Base-by-base conservation (phyloP, 2,113 vertebrate species). In the Uria aalge region DNA sequence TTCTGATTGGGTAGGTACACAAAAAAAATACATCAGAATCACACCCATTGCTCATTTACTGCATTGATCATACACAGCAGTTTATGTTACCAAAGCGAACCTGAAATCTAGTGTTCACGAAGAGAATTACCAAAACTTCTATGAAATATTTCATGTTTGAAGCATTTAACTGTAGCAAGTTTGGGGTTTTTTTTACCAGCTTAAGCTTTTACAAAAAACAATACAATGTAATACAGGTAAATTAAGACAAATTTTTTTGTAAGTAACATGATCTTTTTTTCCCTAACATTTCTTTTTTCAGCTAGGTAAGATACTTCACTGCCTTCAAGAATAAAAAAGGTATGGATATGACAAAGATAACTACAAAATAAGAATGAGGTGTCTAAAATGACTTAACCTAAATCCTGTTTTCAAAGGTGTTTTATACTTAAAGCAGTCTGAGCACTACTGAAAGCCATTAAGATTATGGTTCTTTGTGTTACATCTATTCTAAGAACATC, bases 251-350 rank as follows among this genome's bases (percentile, higher is more conserved):
- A 8, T 6, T 72, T 73, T 73, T 48, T 56, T 26, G 34, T 4
- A 13, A 84, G 2, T 8, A 63, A 45, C 12, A 11, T 3, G 3
- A 32, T 11, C 7, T 3, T 41, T 63, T 63, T 29, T 45, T 11
- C 34, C 27, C 7, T 15, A 4, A 1, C 0, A 0, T 36, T 26
- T 55, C 0, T 43, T 50, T 63, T 55, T 47, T 22, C 5, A 43
- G 6, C 18, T 36, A 85, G 5, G 10, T 27, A 52, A 82, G 19
- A 24, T 13, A 67, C 4, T 26, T 18, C 10, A 55, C 4, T 24
- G 55, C 9, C 45, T 73, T 29, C 2, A 66, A n/a, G 11, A 66
- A 41, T 4, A 36, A 15, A 29, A 43, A 12, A 1, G 40, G 11
- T 11, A n/a, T 2, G 1, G 10, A 69, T 68, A n/a, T 5, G 34